Percentiles rank a stretch among this genome's conserved stretches.
These are phyloP conservation scores for Odiellus spinosus DNA, from an alignment of 2,888 invertebrate species.

Conservation along the genomic window DNA sequence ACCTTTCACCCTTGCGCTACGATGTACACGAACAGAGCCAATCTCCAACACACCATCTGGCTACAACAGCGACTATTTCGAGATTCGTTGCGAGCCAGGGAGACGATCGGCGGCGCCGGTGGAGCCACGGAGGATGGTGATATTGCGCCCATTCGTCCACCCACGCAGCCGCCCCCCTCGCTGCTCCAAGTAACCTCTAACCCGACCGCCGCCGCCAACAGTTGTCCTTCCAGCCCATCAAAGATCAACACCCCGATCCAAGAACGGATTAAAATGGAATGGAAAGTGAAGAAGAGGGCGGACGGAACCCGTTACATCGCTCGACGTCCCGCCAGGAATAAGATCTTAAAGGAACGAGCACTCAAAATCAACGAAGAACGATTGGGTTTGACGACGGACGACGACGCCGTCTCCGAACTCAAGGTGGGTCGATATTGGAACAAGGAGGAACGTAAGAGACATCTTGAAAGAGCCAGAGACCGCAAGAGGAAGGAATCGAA, in stretches of 20 bases:
- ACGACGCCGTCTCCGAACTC: conserved; percentile 57
- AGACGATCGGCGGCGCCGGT: conserved; percentile 5
- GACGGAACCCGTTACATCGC: conserved; percentile 62
- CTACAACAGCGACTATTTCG: conserved; percentile 46
- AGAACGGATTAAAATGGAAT: conserved; percentile 30
- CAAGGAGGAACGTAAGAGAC: conserved; percentile 54
- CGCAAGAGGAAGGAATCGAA: conserved; percentile 29
- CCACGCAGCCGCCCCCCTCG: background rate
- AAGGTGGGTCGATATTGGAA: conserved; percentile 58
- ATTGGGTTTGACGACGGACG: conserved; percentile 51
- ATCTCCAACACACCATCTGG: conserved; percentile 48
- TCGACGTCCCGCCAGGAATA: conserved; percentile 47
- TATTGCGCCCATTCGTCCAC: no score
- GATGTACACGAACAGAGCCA: conserved; percentile 53
- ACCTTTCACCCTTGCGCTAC: conserved; percentile 35
- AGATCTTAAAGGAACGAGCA: conserved; percentile 47
- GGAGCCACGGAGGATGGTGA: background rate
- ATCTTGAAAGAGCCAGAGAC: conserved; percentile 50
- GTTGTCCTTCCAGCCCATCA: background rate
- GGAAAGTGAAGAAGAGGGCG: conserved; percentile 58
- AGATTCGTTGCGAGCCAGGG: conserved; percentile 18
- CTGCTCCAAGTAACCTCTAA: background rate
- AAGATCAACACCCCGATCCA: background rate
- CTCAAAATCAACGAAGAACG: conserved; percentile 48
- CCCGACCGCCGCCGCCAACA: background rate